Base-by-base conservation (phyloP, 1,140 invertebrate species). In the Sinella curviseta region DNA sequence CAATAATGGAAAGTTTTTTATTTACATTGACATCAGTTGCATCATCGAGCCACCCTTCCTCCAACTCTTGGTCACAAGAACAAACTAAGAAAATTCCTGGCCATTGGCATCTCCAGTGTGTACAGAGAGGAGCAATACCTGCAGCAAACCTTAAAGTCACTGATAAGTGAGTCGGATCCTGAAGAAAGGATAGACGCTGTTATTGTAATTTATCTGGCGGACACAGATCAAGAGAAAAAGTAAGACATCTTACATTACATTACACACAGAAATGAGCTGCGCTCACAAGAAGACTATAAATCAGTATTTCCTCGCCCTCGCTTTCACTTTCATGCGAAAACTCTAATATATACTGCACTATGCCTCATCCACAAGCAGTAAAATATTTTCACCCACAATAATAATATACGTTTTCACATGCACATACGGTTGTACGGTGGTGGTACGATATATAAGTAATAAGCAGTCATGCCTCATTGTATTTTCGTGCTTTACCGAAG, bases 51-150 rank as follows among this genome's bases (percentile, higher is more conserved):
- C 31, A 36, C 24, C 31, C 30, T 80, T 48, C 60, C 75, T 26
- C 31, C 31, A 65, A 73, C 35, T 34, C 55, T 33, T 54, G 67
- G 36, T 17, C 70, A 30, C 74, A 65, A 12, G 67, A 78, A 2
- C 48, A 74, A 28, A 14, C 26, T 54, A n/a, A 78, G 75, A 57
- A 82, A 81, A 48, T 77, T 79, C n/a, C 28, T 83, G 2, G 48
- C 77, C 17, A 80, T 83, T 28, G 83, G 83, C n/a, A 83, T 83
- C n/a, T 35, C 83, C 1, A 78, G 55, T 26, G 79, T 82, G 1
- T 82, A 78, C 70, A 36, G 83, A 70, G 73, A 81, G 35, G 81
- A 83, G 55, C 80, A 82, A 74, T 83, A 83, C 73, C 54, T 83
- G 31, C 33, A 48, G 8, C 31, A 76, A 78, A 83, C 83, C 1